Evolutionary conservation across 2,113 vertebrate genomes (phyloP), one percentile per base, ranked within the genome.

Genomic region (Gobiocypris rarus): DNA sequence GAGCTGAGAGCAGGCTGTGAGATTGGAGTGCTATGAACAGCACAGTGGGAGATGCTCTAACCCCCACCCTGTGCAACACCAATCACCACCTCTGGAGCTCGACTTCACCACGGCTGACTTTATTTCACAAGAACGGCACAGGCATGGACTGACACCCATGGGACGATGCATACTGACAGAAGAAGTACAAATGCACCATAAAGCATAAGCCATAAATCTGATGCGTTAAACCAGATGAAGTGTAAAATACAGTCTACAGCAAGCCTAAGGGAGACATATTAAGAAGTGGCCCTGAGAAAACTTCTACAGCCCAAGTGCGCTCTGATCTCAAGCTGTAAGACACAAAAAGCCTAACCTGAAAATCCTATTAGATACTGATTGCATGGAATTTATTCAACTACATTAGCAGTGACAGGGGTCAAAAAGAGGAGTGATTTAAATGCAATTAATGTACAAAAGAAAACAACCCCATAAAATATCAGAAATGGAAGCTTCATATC

Each of bases 1-100:
- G 89, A 92, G 91, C 92, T 91, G 93, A 90, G 91, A 91, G 89
- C 88, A 87, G 82, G 83, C 86, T 89, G 92, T 86, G 89, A 94
- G 90, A 92, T 89, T 93, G 90, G 91, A 92, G 93, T 92, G 92
- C 91, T 89, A 91, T 89, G 89, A 91, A 91, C 89, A 93, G 92
- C 87, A 91, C 91, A 86, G 92, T 82, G 90, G 91, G 91, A 93
- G 92, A 93, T 89, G 89, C 90, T 92, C 87, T 89, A 92, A 90
- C 89, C 91, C 91, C 92, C 69, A 81, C 65, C 59, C 61, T 38
- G 58, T 10, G 10, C 26, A 56, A 76, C 70, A 63, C 81, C 76
- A 67, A 84, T 81, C 58, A 81, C 83, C 71, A 81, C 75, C 61
- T 78, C 83, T 79, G 75, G 75, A 84, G 75, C 67, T 77, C 45